These are phyloP conservation scores for Slavum lentiscoides DNA, from an alignment of 2,888 invertebrate species.

Conservation along the genomic window DNA sequence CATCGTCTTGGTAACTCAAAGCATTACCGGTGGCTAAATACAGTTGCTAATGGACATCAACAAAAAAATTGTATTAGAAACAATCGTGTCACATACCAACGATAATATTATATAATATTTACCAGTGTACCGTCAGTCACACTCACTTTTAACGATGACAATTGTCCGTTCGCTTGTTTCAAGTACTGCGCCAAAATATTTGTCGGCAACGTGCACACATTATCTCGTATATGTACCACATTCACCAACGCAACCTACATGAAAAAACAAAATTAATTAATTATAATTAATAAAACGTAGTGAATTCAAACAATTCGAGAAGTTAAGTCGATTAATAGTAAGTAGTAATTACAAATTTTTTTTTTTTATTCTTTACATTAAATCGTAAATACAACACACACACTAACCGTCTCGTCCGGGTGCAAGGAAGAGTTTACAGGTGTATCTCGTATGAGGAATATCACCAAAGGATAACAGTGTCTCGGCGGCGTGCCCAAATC, in stretches of 20 bases:
- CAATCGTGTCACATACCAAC: neutral
- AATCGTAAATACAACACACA: no score
- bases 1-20: slow-evolving; percentile 63
- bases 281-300: no score
- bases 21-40: slow-evolving; percentile 75
- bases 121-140: no score
- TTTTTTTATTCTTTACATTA: no score
- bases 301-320: no score
- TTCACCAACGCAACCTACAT: slow-evolving; percentile 77
- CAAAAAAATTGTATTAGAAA: neutral
- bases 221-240: slow-evolving; percentile 81
- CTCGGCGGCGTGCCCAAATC: slow-evolving; percentile 75
- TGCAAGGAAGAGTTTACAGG: slow-evolving; percentile 63
- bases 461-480: slow-evolving; percentile 76
- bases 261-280: neutral
- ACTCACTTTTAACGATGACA: slow-evolving; percentile 79
- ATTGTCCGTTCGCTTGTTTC: slow-evolving; percentile 80
- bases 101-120: no score
- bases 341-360: no score
- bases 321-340: no score
- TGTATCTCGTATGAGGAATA: slow-evolving; percentile 72
- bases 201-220: slow-evolving; percentile 77
- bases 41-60: slow-evolving; percentile 67
- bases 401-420: slow-evolving; percentile 76
- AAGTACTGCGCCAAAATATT: slow-evolving; percentile 83